Conservation (phyloP, 2,113 vertebrate genomes). For the Sapayoa aenigma region DNA sequence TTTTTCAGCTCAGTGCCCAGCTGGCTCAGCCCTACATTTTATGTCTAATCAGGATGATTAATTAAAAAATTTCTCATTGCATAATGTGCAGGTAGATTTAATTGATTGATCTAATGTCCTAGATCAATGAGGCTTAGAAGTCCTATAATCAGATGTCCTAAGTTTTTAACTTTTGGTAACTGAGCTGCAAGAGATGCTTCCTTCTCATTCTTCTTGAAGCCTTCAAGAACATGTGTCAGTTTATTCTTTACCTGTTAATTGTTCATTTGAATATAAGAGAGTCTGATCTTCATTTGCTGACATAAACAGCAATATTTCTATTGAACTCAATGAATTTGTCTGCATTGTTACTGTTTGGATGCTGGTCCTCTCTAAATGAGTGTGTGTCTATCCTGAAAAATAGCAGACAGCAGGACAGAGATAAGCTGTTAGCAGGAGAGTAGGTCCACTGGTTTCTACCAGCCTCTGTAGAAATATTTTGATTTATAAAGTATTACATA, state of each 20-base stretch:
- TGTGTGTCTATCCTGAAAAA: neutral
- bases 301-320: neutral
- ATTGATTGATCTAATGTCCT: too few species aligned
- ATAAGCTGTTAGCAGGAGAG: neutral
- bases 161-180: neutral
- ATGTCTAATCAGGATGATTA: neutral
- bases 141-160: neutral
- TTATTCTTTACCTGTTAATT: neutral
- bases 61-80: conserved; percentile 16
- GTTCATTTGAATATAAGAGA: neutral
- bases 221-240: neutral
- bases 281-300: neutral
- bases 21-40: neutral
- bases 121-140: conserved; percentile 25
- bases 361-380: neutral
- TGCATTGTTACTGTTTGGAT: neutral
- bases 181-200: neutral
- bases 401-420: neutral
- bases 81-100: neutral
- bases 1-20: neutral
- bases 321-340: neutral
- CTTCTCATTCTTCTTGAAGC: neutral
- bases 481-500: neutral
- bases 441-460: neutral
- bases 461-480: neutral